Evolutionary conservation across 1,140 invertebrate species (phyloP).

Genomic region (Drosophila virilis): DNA sequence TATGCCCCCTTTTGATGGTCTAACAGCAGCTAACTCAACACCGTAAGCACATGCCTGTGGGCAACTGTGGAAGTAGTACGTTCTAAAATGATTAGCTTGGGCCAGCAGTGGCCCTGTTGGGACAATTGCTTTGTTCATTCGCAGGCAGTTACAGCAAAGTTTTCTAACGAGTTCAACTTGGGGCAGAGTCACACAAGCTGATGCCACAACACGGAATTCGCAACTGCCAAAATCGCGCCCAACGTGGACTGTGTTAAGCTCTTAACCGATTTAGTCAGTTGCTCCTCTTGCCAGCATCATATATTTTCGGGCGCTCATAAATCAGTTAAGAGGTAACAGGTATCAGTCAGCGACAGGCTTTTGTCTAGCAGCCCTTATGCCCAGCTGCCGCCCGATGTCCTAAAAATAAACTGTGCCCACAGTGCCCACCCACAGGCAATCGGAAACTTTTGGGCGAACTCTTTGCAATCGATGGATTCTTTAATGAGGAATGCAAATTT

Average conservation of each 20-base stretch:
- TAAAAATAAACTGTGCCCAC: conserved; percentile 23
- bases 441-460: not conserved
- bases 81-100: not conserved
- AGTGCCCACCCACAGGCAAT: not conserved
- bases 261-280: not conserved
- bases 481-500: conserved; percentile 38
- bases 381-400: not conserved
- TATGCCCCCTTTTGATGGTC: not conserved
- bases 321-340: conserved; percentile 1
- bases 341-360: conserved; percentile 1
- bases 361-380: not conserved
- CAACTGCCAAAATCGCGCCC: not conserved
- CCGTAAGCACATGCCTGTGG: not conserved
- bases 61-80: not conserved
- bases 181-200: conserved; percentile 22
- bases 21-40: not conserved
- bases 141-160: conserved; percentile 19
- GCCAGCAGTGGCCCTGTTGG: not conserved
- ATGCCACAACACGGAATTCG: not conserved
- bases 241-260: not conserved
- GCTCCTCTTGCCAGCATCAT: not conserved
- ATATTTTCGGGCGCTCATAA: not conserved
- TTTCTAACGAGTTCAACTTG: conserved; percentile 28
- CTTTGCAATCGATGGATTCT: conserved; percentile 22
- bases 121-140: not conserved